Conservation (phyloP, 1,140 invertebrate genomes). For the Zaprionus inermis region DNA sequence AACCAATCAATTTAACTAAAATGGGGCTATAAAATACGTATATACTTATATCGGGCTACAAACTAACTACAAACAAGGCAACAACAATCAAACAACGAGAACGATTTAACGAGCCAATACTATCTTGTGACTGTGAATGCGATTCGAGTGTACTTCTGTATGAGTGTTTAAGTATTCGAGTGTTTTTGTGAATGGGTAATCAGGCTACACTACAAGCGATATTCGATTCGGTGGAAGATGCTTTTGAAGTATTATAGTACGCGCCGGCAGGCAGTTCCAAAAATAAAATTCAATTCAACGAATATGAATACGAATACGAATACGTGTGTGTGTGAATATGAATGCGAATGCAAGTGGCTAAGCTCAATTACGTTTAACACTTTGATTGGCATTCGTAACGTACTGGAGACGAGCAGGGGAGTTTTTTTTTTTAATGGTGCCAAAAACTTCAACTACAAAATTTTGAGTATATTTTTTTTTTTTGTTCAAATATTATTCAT, state of each 20-base stretch:
- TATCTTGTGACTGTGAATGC: constrained; percentile 9
- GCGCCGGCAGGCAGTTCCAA: not conserved
- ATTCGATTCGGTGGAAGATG: constrained; percentile 4
- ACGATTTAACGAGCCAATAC: constrained; percentile 22
- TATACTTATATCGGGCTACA: not conserved
- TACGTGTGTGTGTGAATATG: constrained; percentile 3
- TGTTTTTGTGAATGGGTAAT: not conserved
- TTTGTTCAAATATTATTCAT: not conserved
- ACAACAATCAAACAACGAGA: constrained; percentile 9
- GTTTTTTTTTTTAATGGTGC: constrained; percentile 16
- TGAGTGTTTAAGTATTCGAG: constrained; percentile 6
- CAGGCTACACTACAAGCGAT: constrained; percentile 11
- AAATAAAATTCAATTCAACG: constrained; percentile 12
- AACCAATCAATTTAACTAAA: not conserved
- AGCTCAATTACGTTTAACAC: constrained; percentile 25
- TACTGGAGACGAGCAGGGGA: constrained; percentile 10
- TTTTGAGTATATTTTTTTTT: not conserved
- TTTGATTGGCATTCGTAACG: constrained; percentile 9
- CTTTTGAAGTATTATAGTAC: constrained; percentile 7
- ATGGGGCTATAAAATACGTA: not conserved
- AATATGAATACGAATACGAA: constrained; percentile 10
- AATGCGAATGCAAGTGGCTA: constrained; percentile 11
- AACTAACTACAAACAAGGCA: constrained; percentile 5
- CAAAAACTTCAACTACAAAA: constrained; percentile 37
- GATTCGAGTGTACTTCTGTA: not conserved